Base-by-base conservation (phyloP, 2,888 invertebrate genomes). In the Physocephala rufipes region DNA sequence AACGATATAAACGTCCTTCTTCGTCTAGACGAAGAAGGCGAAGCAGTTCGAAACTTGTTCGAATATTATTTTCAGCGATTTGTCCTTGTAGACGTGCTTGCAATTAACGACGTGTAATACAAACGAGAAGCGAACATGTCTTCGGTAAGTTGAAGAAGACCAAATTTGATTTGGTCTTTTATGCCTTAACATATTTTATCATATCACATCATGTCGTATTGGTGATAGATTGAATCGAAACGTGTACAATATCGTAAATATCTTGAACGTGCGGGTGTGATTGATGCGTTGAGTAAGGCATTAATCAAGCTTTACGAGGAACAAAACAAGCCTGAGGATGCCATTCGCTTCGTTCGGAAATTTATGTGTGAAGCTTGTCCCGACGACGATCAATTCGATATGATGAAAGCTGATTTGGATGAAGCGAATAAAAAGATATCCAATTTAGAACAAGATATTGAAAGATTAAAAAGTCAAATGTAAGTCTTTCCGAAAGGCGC, bases 171-270 rank as follows among this genome's bases (percentile, higher is more conserved):
- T 28, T 28, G 12, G 49, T 45, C 9, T 30, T 9, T 61, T 26
- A 28, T 26, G 24, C 24, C 7, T 26, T 61, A 63, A 66, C 4
- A 65, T 3, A 21, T 65, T 21, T 43, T 64, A 21, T 13, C 15
- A 28, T 13, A 5, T 45, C 30, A 68, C 19, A 59, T 51, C 19
- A 63, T 0, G 16, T 26, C 19, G 12, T 26, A 9, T 24, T 19
- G 24, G 21, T 4, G 28, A 1, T 21, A 85, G 85, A 82, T 86
- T 72, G 85, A 86, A 78, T 84, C 84, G 43, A 86, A 86, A 76
- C 83, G 86, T n/a, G 84, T 84, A 58, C 85, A 85, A 73, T 86
- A 85, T 74, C 84, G 86, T 15, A 85, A 85, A 74, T 86, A 86
- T 75, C 77, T 86, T 71, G 86, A 86, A 69, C 78, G 84, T n/a